Conservation (phyloP, 2,797 vertebrate species). For the Enoplosus armatus region DNA sequence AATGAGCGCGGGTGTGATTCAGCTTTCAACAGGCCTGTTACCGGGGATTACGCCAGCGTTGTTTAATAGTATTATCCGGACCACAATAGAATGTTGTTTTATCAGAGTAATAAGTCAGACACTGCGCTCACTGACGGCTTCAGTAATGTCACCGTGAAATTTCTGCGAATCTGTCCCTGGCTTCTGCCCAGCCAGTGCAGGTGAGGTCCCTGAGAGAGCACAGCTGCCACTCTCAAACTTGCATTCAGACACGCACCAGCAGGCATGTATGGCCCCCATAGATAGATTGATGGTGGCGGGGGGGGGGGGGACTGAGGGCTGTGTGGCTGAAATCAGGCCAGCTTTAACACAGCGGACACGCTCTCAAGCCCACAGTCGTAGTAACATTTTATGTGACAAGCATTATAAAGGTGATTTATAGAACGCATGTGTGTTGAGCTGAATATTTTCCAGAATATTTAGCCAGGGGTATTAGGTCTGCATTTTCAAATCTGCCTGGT, state of each 20-base stretch:
- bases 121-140: slow-evolving; percentile 58
- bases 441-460: slow-evolving; percentile 81
- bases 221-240: slow-evolving; percentile 78
- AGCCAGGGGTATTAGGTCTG: slow-evolving; percentile 72
- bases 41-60: slow-evolving; percentile 72
- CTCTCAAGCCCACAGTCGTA: slow-evolving; percentile 79
- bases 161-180: slow-evolving; percentile 72
- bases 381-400: slow-evolving; percentile 88
- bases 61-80: slow-evolving; percentile 69
- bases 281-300: slow-evolving; percentile 77
- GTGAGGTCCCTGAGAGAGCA: slow-evolving; percentile 78
- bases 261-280: slow-evolving; percentile 78
- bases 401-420: slow-evolving; percentile 88
- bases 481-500: slow-evolving; percentile 71
- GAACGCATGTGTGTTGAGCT: slow-evolving; percentile 80
- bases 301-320: slow-evolving; percentile 23
- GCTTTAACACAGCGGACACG: slow-evolving; percentile 77
- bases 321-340: slow-evolving; percentile 67
- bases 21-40: slow-evolving; percentile 83
- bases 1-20: slow-evolving; percentile 65
- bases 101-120: slow-evolving; percentile 74
- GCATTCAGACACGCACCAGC: slow-evolving; percentile 86
- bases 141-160: slow-evolving; percentile 78
- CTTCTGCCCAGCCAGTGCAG: slow-evolving; percentile 76
- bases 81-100: slow-evolving; percentile 73